These are phyloP conservation scores for Endomychus coccineus DNA, from an alignment of 2,888 invertebrate species.

Conservation along the genomic window DNA sequence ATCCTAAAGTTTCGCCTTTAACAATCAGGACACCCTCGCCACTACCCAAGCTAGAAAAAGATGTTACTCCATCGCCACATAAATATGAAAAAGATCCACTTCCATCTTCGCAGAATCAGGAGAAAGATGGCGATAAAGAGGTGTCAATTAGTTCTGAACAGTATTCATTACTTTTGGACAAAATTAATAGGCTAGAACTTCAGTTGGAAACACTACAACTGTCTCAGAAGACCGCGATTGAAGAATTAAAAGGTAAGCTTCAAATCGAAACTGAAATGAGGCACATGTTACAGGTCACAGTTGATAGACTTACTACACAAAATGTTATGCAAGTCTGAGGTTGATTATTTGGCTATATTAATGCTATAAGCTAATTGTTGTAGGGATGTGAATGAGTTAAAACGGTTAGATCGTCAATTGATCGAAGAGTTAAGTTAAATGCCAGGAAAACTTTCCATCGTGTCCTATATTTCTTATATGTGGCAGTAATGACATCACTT, in stretches of 20 bases:
- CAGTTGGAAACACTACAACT: conserved; percentile 53
- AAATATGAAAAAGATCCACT: conserved; percentile 2
- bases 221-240: conserved; percentile 54
- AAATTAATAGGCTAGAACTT: conserved; percentile 51
- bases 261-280: conserved; percentile 58
- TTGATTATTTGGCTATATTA: too few relatives aligned
- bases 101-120: background rate
- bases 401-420: too few relatives aligned
- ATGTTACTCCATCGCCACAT: conserved; percentile 3
- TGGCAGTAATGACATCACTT: too few relatives aligned
- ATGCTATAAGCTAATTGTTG: too few relatives aligned
- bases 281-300: conserved; percentile 54
- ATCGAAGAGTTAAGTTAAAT: too few relatives aligned
- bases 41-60: background rate
- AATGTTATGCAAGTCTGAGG: conserved; percentile 63
- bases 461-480: too few relatives aligned
- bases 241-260: conserved; percentile 55
- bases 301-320: conserved; percentile 59
- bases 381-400: too few relatives aligned
- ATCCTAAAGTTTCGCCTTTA: conserved; percentile 3
- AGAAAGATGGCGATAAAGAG: conserved; percentile 8
- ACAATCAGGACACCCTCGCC: background rate
- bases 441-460: too few relatives aligned
- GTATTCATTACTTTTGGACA: conserved; percentile 39
- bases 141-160: conserved; percentile 30